Base-by-base conservation (phyloP, 2,888 invertebrate genomes). In the Palloptera scutellata region DNA sequence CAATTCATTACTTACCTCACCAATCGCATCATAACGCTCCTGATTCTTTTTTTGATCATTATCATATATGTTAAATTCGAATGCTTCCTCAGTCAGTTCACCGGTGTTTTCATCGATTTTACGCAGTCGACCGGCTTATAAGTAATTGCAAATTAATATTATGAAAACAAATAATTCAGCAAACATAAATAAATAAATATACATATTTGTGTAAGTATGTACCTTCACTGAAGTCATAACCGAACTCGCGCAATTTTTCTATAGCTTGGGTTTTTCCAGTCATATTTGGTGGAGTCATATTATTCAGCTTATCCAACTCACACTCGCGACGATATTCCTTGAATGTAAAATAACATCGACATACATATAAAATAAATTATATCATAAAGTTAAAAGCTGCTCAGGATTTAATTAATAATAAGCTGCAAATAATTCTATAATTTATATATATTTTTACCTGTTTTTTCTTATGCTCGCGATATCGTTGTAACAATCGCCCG, bases 11-110 rank as follows among this genome's bases (percentile, higher is more conserved):
- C 77, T 68, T 77, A 88, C 91, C 78, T 89, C 88, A 9, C 92
- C 92, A 3, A 93, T 80, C 40, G 89, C 88, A 78, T 93, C 92
- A 78, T 93, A 93, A 73, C 89, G 88, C 57, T 87, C 87, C 78
- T 92, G 92, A 78, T 92, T 92, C 72, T 89, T 89, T 8, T 84
- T 83, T 67, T 88, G 87, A 74, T 91, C 87, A 48, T 87, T 30
- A 30, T 2, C 86, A 71, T 87, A 88, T n/a, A 91, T 86, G 64
- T 88, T 87, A 74, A 91, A 93, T 68, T 88, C 87, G 79, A 91
- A 93, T 8, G 88, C 86, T 70, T 88, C 86, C 1, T 87, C 83
- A 2, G 87, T 86, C 6, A 85, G 76, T 51, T 86, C 78, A 0
- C 88, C 89, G 9, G 86, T 87, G 42, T 85, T 81, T 1, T 81